Base-by-base conservation (phyloP, 2,797 vertebrate species). In the Eurystomus glaucurus region DNA sequence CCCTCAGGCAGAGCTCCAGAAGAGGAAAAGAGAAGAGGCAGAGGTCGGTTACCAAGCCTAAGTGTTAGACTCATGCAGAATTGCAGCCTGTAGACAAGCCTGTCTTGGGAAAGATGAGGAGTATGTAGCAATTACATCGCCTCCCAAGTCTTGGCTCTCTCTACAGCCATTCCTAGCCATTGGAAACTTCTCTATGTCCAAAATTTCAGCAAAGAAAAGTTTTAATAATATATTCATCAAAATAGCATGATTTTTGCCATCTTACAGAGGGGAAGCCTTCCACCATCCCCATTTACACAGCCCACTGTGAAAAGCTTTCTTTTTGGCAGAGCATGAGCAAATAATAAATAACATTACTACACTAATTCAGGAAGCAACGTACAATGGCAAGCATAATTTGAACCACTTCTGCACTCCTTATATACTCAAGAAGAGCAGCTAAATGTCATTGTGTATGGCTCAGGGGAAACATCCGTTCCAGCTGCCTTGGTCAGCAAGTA, bases 41-140 rank as follows among this genome's bases (percentile, higher is more conserved):
- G 81, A 95, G 95, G 45, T 91, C 62, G 85, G 78, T 85, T 93
- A 96, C 87, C 65, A 80, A 89, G 61, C 76, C 91, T 90, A 85
- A 95, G 89, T 85, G 68, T 84, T 95, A 15, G 9, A 85, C 64
- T 90, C 81, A 88, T 46, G 37, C 26, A 57, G 71, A 95, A 97
- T 77, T 92, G 85, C 93, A 97, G 83, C 77, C 80, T 93, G 75
- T 81, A 96, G 93, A 96, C 90, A 92, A 79, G 57, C n/a, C 68
- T 82, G 71, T 69, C 89, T 96, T 94, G 80, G 37, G 92, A 95
- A 96, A 97, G 93, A 86, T 51, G 71, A 97, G 89, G 79, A 90
- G 64, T 77, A 90, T 78, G 72, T 69, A 96, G 79, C 41, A 95
- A 88, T 94, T 96, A 87, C 57, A 69, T 68, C 93, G 19, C 80